phyloP scores from a whole-genome alignment of 2,888 invertebrate species.

The Hydraecia micacea region DNA sequence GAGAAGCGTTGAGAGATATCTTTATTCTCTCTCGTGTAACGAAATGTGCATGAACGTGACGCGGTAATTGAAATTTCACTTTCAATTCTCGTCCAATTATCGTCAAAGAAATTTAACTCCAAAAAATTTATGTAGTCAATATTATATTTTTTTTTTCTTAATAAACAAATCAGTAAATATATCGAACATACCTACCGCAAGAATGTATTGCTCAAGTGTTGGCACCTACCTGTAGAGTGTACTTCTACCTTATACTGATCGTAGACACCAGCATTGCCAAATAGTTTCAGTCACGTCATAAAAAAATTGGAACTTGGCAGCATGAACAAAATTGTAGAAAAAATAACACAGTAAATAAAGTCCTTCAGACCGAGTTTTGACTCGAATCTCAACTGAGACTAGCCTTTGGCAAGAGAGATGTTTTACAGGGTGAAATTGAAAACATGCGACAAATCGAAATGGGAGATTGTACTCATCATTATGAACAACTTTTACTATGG shows the following conservation, averaged over 20 bases:
- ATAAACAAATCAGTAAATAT: neutral
- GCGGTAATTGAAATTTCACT: neutral
- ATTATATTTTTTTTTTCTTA: neutral
- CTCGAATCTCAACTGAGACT: neutral
- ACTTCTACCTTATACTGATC: no score
- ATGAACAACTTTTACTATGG: no score
- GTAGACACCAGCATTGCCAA: neutral
- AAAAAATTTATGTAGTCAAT: neutral
- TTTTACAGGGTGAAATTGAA: neutral
- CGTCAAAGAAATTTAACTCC: neutral
- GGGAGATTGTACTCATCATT: no score
- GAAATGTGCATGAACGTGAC: neutral
- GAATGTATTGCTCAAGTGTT: neutral
- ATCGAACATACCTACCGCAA: neutral
- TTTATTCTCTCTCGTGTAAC: neutral
- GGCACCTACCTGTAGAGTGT: neutral
- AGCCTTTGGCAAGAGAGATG: neutral
- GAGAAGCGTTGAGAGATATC: neutral
- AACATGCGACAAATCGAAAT: no score
- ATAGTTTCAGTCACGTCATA: neutral
- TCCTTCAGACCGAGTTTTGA: neutral
- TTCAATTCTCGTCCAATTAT: neutral
- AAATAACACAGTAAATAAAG: neutral
- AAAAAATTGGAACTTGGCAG: neutral
- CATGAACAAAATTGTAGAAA: neutral